Base-by-base conservation (phyloP, 1,140 invertebrate genomes). In the Berghia stephanieae region DNA sequence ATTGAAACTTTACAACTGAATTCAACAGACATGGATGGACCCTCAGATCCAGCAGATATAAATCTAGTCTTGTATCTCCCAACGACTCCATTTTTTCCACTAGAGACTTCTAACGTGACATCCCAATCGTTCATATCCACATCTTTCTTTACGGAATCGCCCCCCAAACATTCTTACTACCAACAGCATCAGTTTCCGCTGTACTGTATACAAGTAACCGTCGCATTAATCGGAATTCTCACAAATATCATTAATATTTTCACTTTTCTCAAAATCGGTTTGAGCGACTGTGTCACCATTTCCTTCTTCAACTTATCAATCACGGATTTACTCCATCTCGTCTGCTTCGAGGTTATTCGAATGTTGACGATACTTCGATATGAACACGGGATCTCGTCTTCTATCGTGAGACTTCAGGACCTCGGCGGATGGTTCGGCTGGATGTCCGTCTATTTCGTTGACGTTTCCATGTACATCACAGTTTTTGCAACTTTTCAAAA, bases 401-500 rank as follows among this genome's bases (percentile, higher is more conserved):
- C 46, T 34, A 71, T 71, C 40, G 10, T 43, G 3, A 13, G n/a
- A 18, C 68, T 71, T 43, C 16, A 44, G 38, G 43, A 44, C 68
- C n/a, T 71, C 3, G 68, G 68, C 3, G 68, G 43, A 4, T 71
- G 68, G 68, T 71, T 44, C 43, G 43, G n/a, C 68, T 43, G 46
- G 68, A 34, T 34, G 8, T 8, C n/a, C n/a, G n/a, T n/a, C n/a
- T n/a, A n/a, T n/a, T n/a, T 46, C 43, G 43, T 21, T 31, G 68
- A 71, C 31, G 43, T 71, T 4, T 71, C 68, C 10, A 71, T 71
- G 68, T 43, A 44, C 8, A 71, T 46, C 68, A 71, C 68, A 4
- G 46, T 43, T 21, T 71, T 21, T 31, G 46, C 68, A 3, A 43
- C 68, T 3, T 38, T 71, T 21, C 68, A 71, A 27, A 71, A 71